phyloP scores from a whole-genome alignment of 2,888 invertebrate genomes.

The Actias luna region DNA sequence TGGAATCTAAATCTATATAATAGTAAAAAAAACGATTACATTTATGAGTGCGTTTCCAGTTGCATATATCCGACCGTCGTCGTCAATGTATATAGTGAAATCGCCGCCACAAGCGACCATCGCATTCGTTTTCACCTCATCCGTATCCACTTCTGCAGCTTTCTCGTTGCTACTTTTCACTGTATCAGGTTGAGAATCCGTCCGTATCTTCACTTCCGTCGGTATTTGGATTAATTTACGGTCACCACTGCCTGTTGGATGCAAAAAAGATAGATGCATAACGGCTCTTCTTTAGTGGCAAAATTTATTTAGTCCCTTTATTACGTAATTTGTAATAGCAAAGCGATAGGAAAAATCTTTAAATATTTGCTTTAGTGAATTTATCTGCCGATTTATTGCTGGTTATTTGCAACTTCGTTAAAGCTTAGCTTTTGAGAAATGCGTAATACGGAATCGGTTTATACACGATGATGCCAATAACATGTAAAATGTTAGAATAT shows the following conservation, averaged over 20 bases:
- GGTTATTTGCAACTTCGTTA: too few species aligned
- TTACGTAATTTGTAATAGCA: too few species aligned
- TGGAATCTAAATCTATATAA: too few species aligned
- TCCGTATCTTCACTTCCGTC: conserved; percentile 74
- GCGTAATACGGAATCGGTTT: too few species aligned
- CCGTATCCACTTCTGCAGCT: conserved; percentile 47
- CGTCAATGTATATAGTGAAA: conserved; percentile 87
- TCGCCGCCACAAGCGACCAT: conserved; percentile 88
- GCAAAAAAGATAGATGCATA: neutral
- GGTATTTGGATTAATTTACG: conserved; percentile 82
- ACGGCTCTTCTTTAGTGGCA: neutral
- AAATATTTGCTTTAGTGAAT: too few species aligned
- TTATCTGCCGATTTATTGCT: too few species aligned
- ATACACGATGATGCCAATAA: too few species aligned
- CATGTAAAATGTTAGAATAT: too few species aligned
- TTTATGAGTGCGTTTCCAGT: conserved; percentile 86
- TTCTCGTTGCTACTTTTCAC: conserved; percentile 41
- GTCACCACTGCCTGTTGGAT: conserved; percentile 80
- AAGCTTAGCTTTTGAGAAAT: too few species aligned
- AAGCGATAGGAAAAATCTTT: too few species aligned
- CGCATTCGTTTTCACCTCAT: conserved; percentile 47
- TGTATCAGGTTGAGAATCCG: conserved; percentile 50
- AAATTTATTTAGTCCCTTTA: too few species aligned
- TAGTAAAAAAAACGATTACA: conserved; percentile 42
- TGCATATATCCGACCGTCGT: conserved; percentile 85